Conservation (phyloP, 1,140 invertebrate genomes). For the Apis cerana region DNA sequence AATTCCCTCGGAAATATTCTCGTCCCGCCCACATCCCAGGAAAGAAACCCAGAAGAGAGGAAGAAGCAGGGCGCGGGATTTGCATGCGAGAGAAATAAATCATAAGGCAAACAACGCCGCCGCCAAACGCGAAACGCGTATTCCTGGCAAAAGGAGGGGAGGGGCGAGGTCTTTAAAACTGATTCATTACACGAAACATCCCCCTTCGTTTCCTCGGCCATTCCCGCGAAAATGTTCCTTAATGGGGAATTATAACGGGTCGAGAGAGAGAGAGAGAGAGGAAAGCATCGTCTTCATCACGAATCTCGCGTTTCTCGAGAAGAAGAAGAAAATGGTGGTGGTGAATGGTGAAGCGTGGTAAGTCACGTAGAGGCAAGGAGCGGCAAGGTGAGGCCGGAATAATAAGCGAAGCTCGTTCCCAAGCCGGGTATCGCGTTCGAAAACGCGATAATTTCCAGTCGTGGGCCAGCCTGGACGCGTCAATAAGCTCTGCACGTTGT, state of each 20-base stretch:
- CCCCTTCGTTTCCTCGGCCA: not conserved
- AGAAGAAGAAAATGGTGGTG: not conserved
- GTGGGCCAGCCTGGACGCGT: slow-evolving; percentile 12
- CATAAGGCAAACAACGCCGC: slow-evolving; percentile 71
- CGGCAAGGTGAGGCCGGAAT: slow-evolving; percentile 17
- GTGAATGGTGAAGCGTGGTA: not conserved
- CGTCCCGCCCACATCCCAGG: slow-evolving; percentile 11
- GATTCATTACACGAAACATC: slow-evolving; percentile 71
- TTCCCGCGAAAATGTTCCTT: slow-evolving; percentile 58
- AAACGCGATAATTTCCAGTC: slow-evolving; percentile 40
- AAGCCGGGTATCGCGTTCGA: slow-evolving; percentile 4
- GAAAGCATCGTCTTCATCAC: not conserved
- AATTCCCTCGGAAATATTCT: not conserved
- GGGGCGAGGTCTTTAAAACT: slow-evolving; percentile 72
- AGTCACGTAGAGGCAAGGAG: slow-evolving; percentile 35
- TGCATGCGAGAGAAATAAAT: slow-evolving; percentile 57
- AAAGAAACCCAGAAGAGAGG: slow-evolving; percentile 5
- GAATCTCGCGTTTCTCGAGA: not conserved
- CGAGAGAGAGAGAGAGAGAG: not conserved
- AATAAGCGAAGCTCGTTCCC: slow-evolving; percentile 31
- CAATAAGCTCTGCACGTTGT: slow-evolving; percentile 42
- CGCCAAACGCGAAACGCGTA: slow-evolving; percentile 50
- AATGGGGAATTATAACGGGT: slow-evolving; percentile 71
- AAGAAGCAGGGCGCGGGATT: slow-evolving; percentile 37
- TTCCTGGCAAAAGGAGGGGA: slow-evolving; percentile 44